Evolutionary conservation across 2,113 vertebrate species (phyloP).

Genomic region (Dendropsophus ebraccatus): DNA sequence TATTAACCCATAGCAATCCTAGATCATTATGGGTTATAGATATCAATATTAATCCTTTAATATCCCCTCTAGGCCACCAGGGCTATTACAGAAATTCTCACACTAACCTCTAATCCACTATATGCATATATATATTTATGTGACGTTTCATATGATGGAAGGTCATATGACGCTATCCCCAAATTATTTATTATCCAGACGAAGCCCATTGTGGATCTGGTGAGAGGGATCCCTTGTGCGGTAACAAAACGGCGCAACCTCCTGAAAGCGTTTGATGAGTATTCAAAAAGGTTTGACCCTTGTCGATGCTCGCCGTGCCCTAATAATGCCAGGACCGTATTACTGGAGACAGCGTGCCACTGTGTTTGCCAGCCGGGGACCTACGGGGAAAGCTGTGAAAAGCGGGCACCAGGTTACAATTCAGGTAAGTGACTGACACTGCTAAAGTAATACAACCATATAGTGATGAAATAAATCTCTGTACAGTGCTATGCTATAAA

Average conservation of each 20-base stretch:
- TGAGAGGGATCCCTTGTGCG: constrained; percentile 82
- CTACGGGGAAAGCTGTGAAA: constrained; percentile 82
- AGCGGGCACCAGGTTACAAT: constrained; percentile 73
- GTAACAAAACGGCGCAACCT: constrained; percentile 84
- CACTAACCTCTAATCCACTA: too few species aligned
- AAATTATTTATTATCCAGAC: constrained; percentile 70
- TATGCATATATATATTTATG: too few species aligned
- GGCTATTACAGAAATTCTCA: too few species aligned
- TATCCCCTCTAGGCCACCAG: too few species aligned
- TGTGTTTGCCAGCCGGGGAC: constrained; percentile 88
- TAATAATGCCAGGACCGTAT: constrained; percentile 78
- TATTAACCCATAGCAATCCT: too few species aligned
- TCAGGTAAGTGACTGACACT: constrained; percentile 72
- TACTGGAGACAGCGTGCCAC: constrained; percentile 81
- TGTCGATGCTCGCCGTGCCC: constrained; percentile 86
- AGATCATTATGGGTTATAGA: too few species aligned
- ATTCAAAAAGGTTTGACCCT: constrained; percentile 77
- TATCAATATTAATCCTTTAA: too few species aligned
- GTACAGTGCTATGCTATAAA: too few species aligned
- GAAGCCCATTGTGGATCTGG: constrained; percentile 79
- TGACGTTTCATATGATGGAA: too few species aligned
- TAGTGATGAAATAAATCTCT: too few species aligned
- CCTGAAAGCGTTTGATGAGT: constrained; percentile 78
- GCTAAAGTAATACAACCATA: too few species aligned
- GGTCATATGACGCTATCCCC: background rate